phyloP scores from a whole-genome alignment of 2,113 vertebrate species.

The Struthidea cinerea region DNA sequence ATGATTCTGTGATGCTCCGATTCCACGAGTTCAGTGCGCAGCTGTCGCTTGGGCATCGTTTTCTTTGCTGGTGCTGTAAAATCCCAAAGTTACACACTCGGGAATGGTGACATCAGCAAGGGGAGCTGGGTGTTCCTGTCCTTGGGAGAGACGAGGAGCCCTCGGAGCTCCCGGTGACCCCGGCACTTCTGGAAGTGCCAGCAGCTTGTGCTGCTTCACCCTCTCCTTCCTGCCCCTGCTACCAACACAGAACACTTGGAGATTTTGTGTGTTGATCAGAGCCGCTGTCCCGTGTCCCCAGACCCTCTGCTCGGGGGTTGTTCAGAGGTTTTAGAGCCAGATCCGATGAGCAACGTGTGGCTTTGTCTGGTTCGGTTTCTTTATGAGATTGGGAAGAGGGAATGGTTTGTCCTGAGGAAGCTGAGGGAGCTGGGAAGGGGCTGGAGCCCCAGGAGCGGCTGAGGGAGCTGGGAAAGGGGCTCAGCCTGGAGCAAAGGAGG shows the following conservation, averaged over 20 bases:
- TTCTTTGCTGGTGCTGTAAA: not conserved
- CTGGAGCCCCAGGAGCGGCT: not conserved
- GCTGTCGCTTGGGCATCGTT: accelerated
- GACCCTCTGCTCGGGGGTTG: not conserved
- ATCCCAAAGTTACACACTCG: accelerated
- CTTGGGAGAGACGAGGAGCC: not conserved
- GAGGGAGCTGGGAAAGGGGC: not conserved
- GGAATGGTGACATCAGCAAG: not conserved
- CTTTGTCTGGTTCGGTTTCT: not conserved
- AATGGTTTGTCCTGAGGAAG: not conserved
- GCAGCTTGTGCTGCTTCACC: not conserved
- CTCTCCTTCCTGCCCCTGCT: not conserved
- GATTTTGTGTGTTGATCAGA: not conserved
- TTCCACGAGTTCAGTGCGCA: no score
- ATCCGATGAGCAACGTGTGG: not conserved
- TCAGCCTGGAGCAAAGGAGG: not conserved
- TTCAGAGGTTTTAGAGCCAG: not conserved
- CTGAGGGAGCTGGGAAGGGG: not conserved
- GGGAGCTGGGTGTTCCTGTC: not conserved
- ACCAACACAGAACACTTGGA: not conserved
- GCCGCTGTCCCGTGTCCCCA: not conserved
- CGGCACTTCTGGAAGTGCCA: not conserved
- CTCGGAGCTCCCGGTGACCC: not conserved
- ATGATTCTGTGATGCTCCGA: accelerated
- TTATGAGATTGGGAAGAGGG: not conserved